Base-by-base conservation (phyloP, 2,113 vertebrate genomes). In the Neoarius graeffei region DNA sequence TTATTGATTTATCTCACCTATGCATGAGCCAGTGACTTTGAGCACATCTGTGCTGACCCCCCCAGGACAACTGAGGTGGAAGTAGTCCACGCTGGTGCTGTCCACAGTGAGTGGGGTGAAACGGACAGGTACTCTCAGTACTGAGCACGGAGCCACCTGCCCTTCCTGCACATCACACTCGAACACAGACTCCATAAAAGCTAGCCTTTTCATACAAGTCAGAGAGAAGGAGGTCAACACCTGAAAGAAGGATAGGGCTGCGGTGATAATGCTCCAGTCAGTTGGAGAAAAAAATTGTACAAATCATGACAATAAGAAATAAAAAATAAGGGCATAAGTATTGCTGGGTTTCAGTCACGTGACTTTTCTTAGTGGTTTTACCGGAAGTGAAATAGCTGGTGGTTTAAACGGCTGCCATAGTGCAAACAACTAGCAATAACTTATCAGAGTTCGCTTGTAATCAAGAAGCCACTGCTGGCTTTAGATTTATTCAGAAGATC, bases 21-120 rank as follows among this genome's bases (percentile, higher is more conserved):
- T 92, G 88, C 96, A 97, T 14, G 88, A 94, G 83, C 98, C 98
- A 54, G 83, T 92, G 80, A 98, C 94, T 94, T 97, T 98, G 87
- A 99, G 93, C 74, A 93, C 84, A 4, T 94, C 94, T 91, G 94
- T 89, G n/a, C 92, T 94, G 88, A 94, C 89, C 71, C 85, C 92
- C 13, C 96, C 97, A 60, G 87, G 93, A 52, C 94, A 96, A 67
- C 87, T 14, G 0, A 99, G 62, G 77, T 93, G 94, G 79, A 99
- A 93, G 89, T 98, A 98, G 85, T 97, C 96, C 0, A 96, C 92
- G 30, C 94, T 96, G 89, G 94, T 94, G 85, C 91, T 71, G 80
- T 97, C 97, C 50, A 95, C 94, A 3, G 92, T 89, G 84, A 94
- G 89, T 1, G 98, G 97, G 23, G 91, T 95, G 92, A 96, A 99